phyloP scores from a whole-genome alignment of 2,113 vertebrate genomes.

The Leucopsar rothschildi region DNA sequence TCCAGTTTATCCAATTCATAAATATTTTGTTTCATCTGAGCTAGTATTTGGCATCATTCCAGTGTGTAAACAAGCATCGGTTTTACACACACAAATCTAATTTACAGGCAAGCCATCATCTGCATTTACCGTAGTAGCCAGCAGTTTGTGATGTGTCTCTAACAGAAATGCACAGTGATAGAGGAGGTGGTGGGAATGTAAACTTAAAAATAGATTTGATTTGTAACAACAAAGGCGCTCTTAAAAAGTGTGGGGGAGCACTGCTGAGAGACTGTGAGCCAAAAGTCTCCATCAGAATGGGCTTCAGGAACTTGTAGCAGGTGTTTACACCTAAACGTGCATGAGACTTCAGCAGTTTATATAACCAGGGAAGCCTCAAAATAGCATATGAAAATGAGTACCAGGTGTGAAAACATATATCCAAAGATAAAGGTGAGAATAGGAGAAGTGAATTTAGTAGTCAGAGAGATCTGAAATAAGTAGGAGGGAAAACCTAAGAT shows the following conservation, averaged over 20 bases:
- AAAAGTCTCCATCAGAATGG: neutral
- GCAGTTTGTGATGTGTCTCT: neutral
- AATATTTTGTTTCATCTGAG: slow-evolving; percentile 56
- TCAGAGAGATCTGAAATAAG: neutral
- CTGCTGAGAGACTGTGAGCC: neutral
- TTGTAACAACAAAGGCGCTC: neutral
- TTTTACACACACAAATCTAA: slow-evolving; percentile 40
- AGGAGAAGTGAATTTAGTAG: neutral
- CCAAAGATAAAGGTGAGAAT: neutral
- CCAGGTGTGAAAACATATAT: neutral
- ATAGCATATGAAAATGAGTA: neutral
- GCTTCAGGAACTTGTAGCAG: neutral
- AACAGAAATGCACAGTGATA: neutral
- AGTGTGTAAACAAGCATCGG: slow-evolving; percentile 23
- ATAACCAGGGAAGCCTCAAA: neutral
- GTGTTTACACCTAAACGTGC: neutral
- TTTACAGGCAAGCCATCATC: slow-evolving; percentile 36
- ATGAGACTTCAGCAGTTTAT: neutral
- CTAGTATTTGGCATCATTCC: slow-evolving; percentile 37
- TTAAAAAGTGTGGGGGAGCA: neutral
- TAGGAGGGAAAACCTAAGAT: neutral
- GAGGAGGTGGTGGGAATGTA: neutral
- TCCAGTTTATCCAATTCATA: slow-evolving; percentile 38
- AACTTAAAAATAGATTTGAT: neutral
- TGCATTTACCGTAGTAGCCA: slow-evolving; percentile 5